Percentiles rank a stretch among this genome's conserved stretches.
Conservation (phyloP, 2,888 invertebrate species). For the Proisotoma minuta region DNA sequence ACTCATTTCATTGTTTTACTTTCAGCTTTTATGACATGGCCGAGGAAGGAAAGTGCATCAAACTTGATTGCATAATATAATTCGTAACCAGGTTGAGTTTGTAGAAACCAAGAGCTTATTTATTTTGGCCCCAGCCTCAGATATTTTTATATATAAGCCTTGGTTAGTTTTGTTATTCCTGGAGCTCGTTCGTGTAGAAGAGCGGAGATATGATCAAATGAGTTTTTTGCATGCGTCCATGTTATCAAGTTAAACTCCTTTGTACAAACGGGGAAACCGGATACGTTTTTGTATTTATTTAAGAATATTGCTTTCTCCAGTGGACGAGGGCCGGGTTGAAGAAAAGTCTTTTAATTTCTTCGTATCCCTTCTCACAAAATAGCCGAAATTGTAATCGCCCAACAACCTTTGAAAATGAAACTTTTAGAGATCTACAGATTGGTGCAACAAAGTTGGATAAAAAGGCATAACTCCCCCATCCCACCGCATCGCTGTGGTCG, state of each 20-base stretch:
- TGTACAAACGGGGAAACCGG: slow-evolving; percentile 7
- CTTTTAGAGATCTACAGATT: neutral
- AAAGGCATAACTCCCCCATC: neutral
- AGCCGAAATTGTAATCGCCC: neutral
- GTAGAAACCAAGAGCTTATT: too few species aligned
- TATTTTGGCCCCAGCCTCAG: too few species aligned
- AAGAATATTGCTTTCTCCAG: neutral
- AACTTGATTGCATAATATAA: too few species aligned
- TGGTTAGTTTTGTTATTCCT: too few species aligned
- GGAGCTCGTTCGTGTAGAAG: neutral
- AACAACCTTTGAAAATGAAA: neutral
- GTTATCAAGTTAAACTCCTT: slow-evolving; percentile 6
- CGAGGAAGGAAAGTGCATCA: too few species aligned
- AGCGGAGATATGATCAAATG: slow-evolving; percentile 18
- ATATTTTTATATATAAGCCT: too few species aligned
- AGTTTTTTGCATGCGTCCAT: slow-evolving; percentile 16
- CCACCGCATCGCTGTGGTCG: neutral
- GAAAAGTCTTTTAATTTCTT: neutral
- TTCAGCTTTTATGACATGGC: too few species aligned
- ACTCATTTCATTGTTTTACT: too few species aligned
- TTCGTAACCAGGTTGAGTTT: too few species aligned
- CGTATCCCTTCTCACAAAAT: neutral
- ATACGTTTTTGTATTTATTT: slow-evolving; percentile 3
- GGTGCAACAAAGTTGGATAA: neutral
- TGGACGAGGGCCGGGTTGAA: neutral